These are phyloP conservation scores for Lepidocolaptes lacrymiger DNA, from an alignment of 2,797 vertebrate genomes.

Conservation along the genomic window DNA sequence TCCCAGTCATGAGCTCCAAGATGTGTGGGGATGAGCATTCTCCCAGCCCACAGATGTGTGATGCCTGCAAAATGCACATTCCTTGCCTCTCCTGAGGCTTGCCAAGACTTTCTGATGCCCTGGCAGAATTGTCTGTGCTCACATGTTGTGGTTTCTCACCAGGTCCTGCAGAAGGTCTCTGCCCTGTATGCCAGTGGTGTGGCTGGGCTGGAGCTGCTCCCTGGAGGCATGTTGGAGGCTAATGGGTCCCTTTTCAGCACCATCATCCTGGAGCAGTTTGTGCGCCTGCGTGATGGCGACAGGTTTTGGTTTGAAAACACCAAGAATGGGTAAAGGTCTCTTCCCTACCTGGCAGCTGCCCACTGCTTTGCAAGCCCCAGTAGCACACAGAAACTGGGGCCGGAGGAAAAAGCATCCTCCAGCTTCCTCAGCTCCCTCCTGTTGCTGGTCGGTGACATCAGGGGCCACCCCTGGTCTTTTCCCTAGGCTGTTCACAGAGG, in stretches of 20 bases:
- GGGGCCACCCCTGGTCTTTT: neutral
- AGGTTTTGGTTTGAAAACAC: slow-evolving; percentile 98
- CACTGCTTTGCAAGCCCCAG: neutral
- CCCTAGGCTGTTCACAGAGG: slow-evolving; percentile 85
- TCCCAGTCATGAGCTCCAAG: neutral
- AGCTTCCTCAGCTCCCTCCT: neutral
- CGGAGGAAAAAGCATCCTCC: neutral
- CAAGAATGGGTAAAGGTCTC: slow-evolving; percentile 85
- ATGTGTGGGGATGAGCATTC: neutral
- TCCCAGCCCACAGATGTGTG: neutral
- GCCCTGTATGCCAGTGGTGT: slow-evolving; percentile 81
- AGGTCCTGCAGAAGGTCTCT: slow-evolving; percentile 62
- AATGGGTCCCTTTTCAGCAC: slow-evolving; percentile 80
- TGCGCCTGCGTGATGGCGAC: slow-evolving; percentile 90
- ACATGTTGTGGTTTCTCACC: neutral
- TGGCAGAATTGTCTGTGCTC: neutral
- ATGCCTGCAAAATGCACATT: neutral
- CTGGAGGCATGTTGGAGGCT: slow-evolving; percentile 87
- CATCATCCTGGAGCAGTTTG: slow-evolving; percentile 91
- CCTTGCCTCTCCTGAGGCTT: neutral
- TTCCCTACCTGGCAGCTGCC: neutral
- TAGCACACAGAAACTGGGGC: neutral
- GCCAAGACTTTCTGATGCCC: neutral
- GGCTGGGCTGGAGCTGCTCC: slow-evolving; percentile 87
- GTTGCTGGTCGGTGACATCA: neutral